phyloP scores from a whole-genome alignment of 2,797 vertebrate species.

The Oryzias sinensis region DNA sequence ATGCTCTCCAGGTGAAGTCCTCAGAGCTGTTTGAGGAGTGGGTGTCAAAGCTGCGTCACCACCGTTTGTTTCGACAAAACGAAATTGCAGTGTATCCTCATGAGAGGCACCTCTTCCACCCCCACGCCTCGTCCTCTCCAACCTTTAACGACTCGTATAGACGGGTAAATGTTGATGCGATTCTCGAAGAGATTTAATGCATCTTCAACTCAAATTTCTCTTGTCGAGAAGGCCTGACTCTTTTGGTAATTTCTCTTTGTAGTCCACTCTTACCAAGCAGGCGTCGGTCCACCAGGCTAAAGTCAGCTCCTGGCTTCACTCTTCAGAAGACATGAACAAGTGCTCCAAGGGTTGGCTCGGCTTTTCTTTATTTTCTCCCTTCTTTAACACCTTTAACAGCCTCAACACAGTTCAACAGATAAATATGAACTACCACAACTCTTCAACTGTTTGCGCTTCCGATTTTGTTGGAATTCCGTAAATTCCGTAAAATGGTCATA shows the following conservation, averaged over 20 bases:
- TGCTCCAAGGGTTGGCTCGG: conserved; percentile 86
- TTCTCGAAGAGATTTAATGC: no score
- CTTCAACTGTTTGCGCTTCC: no score
- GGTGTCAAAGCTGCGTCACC: conserved; percentile 91
- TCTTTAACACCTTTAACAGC: no score
- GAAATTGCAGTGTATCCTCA: conserved; percentile 93
- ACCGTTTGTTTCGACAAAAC: conserved; percentile 93
- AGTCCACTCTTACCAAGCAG: conserved; percentile 86
- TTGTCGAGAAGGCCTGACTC: no score
- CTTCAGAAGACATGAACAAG: conserved; percentile 91
- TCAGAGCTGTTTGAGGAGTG: conserved; percentile 91
- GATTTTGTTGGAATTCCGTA: no score
- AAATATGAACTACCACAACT: no score
- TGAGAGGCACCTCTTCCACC: conserved; percentile 82
- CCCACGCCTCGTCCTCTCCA: conserved; percentile 70
- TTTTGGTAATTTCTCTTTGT: conserved; percentile 16
- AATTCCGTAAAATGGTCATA: no score
- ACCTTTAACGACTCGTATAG: conserved; percentile 71
- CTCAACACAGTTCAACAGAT: no score
- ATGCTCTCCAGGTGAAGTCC: conserved; percentile 83
- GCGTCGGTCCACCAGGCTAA: conserved; percentile 83
- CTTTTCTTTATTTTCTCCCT: not conserved
- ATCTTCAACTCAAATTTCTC: no score
- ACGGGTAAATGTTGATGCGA: conserved; percentile 70
- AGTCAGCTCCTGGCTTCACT: conserved; percentile 86